Conservation (phyloP, 1,140 invertebrate genomes). For the Pseudomyrmex cubaensis region DNA sequence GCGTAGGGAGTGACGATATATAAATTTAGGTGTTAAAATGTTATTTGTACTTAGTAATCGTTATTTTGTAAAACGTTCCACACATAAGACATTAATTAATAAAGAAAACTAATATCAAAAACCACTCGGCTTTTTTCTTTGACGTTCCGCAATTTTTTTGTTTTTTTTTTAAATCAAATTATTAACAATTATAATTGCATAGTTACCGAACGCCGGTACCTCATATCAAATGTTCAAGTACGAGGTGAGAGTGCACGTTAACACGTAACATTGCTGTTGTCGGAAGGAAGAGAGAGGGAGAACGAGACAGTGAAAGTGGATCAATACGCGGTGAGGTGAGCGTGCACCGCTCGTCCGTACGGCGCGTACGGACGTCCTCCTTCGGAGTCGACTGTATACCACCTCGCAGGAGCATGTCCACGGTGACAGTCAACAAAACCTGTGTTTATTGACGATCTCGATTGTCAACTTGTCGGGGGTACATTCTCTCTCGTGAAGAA, state of each 20-base stretch:
- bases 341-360: slow-evolving; percentile 59
- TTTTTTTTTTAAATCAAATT: not conserved
- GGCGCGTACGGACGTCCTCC: slow-evolving; percentile 29
- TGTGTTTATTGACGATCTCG: not conserved
- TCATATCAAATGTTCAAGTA: not conserved
- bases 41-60: too few relatives aligned
- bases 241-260: slow-evolving; percentile 24
- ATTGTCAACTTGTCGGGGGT: not conserved
- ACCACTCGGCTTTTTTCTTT: too few relatives aligned
- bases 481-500: not conserved
- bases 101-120: too few relatives aligned
- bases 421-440: not conserved
- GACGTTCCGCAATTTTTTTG: not conserved
- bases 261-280: slow-evolving; percentile 20
- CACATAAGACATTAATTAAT: too few relatives aligned
- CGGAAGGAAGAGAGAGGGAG: slow-evolving; percentile 30
- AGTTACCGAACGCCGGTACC: not conserved
- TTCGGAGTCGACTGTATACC: not conserved
- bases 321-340: slow-evolving; percentile 78
- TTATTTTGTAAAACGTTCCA: too few relatives aligned
- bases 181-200: not conserved
- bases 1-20: too few relatives aligned
- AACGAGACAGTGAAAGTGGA: slow-evolving; percentile 81
- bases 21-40: too few relatives aligned
- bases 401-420: not conserved